Percentiles rank a stretch among this genome's conserved stretches.
Evolutionary conservation across 2,888 invertebrate genomes (phyloP).

Genomic region (Parochlus steinenii): DNA sequence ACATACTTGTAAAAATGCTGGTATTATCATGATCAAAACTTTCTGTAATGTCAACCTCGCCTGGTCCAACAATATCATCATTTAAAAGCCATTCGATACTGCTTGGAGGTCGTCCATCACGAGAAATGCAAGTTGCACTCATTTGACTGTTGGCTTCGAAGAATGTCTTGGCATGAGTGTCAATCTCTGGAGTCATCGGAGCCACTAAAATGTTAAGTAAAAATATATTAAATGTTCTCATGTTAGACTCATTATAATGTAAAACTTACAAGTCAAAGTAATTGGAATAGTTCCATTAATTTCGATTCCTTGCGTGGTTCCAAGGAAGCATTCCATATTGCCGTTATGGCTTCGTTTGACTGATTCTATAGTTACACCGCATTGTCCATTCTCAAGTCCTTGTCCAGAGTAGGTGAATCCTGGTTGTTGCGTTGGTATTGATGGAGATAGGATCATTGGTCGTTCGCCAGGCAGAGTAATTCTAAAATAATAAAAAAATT

Average conservation of each 20-base stretch:
- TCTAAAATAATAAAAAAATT: constrained; percentile 17
- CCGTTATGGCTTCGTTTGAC: constrained; percentile 54
- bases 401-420: constrained; percentile 37
- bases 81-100: constrained; percentile 58
- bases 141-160: constrained; percentile 40
- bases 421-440: constrained; percentile 25
- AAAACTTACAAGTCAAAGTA: too few relatives aligned
- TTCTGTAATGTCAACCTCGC: constrained; percentile 1
- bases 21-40: constrained; percentile 2
- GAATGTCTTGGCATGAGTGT: constrained; percentile 10
- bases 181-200: constrained; percentile 26
- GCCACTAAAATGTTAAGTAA: constrained; percentile 24
- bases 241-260: too few relatives aligned
- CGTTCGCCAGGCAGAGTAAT: constrained; percentile 34
- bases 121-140: constrained; percentile 47
- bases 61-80: constrained; percentile 21
- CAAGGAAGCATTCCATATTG: constrained; percentile 47
- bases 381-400: constrained; percentile 44
- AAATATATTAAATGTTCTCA: too few relatives aligned
- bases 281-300: constrained; percentile 6
- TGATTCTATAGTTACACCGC: constrained; percentile 48
- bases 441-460: constrained; percentile 32
- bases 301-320: constrained; percentile 33
- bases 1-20: not conserved
- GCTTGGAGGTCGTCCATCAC: constrained; percentile 55